A percentile compares a stretch with the other conserved stretches of the same genome.
Conservation (phyloP, 2,888 invertebrate species). For the Oasisia sp. region DNA sequence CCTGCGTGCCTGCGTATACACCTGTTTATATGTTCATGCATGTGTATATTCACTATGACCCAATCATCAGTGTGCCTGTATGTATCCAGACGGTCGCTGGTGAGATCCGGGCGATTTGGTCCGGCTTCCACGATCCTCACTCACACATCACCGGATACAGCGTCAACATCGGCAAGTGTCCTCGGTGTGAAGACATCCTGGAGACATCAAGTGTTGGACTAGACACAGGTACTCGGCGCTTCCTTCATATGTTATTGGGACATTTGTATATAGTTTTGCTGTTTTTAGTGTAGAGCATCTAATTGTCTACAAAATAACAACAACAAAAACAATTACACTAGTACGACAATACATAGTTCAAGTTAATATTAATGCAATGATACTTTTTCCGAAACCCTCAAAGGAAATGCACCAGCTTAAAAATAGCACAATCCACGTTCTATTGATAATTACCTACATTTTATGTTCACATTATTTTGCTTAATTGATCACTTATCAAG, state of each 20-base stretch:
- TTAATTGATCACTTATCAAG: neutral
- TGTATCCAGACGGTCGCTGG: neutral
- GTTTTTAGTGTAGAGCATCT: neutral
- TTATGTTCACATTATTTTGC: no score
- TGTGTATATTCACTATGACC: neutral
- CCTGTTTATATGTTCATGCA: neutral
- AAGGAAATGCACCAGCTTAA: no score
- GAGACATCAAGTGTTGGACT: neutral
- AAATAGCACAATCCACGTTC: no score
- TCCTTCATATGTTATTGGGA: neutral
- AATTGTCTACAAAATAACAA: no score
- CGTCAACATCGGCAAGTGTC: neutral
- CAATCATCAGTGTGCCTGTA: neutral
- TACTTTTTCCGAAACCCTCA: no score
- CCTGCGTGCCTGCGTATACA: no score
- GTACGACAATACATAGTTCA: no score
- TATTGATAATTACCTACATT: no score
- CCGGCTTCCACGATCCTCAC: slow-evolving; percentile 6
- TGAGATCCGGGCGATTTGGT: neutral
- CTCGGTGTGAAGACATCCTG: neutral
- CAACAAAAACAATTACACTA: no score
- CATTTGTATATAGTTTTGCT: neutral
- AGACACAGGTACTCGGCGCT: neutral
- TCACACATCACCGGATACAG: neutral
- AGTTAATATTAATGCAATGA: no score